Conservation (phyloP, 2,888 invertebrate genomes). For the Lacanobia wlatinum region DNA sequence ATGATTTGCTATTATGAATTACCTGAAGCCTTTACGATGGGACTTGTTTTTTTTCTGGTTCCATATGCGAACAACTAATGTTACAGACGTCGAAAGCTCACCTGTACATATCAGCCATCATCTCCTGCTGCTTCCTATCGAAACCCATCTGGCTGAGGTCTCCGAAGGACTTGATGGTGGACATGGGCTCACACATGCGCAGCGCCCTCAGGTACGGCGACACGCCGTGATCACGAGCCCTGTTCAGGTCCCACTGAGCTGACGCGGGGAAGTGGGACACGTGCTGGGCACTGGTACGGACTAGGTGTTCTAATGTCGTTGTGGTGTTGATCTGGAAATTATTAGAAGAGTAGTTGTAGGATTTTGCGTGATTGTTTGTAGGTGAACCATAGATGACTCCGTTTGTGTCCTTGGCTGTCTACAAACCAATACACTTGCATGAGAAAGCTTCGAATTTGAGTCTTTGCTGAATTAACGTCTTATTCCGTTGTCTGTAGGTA, state of each 20-base stretch:
- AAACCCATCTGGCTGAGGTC: slow-evolving; percentile 91
- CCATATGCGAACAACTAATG: neutral
- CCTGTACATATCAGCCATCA: slow-evolving; percentile 93
- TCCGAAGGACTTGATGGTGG: slow-evolving; percentile 88
- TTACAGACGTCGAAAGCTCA: slow-evolving; percentile 70
- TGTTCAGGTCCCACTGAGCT: slow-evolving; percentile 87
- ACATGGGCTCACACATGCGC: slow-evolving; percentile 92
- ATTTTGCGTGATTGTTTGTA: too few species aligned
- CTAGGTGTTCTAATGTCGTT: slow-evolving; percentile 91
- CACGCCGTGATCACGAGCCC: slow-evolving; percentile 95
- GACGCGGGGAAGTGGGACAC: slow-evolving; percentile 91
- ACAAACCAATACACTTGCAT: too few species aligned
- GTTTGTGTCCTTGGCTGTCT: too few species aligned
- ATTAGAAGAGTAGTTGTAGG: neutral
- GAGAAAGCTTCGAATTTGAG: too few species aligned
- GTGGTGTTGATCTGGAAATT: slow-evolving; percentile 90
- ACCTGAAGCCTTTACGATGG: neutral
- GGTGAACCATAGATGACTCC: too few species aligned
- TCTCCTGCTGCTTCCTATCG: slow-evolving; percentile 90
- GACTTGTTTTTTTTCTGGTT: neutral
- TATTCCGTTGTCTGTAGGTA: too few species aligned
- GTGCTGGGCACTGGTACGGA: slow-evolving; percentile 92
- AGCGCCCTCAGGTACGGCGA: slow-evolving; percentile 93
- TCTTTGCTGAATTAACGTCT: too few species aligned
- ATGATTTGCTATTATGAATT: neutral